Evolutionary conservation across 2,113 vertebrate genomes (phyloP).

Genomic region (Terrapene triunguis): DNA sequence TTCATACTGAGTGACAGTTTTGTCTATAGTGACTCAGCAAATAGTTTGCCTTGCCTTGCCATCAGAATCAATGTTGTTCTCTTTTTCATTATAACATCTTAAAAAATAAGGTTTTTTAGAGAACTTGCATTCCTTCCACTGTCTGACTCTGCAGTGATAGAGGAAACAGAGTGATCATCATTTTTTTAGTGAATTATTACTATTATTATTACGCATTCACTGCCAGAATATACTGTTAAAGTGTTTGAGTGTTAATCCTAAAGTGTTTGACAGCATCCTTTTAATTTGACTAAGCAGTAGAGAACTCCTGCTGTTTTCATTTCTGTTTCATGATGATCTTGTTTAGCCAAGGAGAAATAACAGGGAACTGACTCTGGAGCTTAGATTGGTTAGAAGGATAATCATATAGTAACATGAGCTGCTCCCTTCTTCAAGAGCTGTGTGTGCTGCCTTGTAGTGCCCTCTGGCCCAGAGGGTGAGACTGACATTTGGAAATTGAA

Average conservation of each 20-base stretch:
- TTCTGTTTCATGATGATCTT: not conserved
- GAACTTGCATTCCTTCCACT: not conserved
- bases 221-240: not conserved
- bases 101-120: not conserved
- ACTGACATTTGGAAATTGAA: not conserved
- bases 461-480: not conserved
- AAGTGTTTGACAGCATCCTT: not conserved
- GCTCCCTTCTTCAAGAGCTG: not conserved
- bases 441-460: not conserved
- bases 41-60: not conserved
- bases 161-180: not conserved
- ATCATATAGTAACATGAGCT: accelerated
- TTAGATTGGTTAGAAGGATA: not conserved
- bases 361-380: accelerated
- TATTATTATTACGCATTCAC: not conserved
- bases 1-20: not conserved
- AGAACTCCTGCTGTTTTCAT: not conserved
- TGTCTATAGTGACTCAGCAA: too few species aligned
- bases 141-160: not conserved
- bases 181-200: not conserved
- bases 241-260: not conserved
- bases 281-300: too few species aligned
- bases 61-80: not conserved
- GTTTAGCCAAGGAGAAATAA: not conserved
- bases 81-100: not conserved